Conservation (phyloP, 2,113 vertebrate species). For the Podilymbus podiceps region DNA sequence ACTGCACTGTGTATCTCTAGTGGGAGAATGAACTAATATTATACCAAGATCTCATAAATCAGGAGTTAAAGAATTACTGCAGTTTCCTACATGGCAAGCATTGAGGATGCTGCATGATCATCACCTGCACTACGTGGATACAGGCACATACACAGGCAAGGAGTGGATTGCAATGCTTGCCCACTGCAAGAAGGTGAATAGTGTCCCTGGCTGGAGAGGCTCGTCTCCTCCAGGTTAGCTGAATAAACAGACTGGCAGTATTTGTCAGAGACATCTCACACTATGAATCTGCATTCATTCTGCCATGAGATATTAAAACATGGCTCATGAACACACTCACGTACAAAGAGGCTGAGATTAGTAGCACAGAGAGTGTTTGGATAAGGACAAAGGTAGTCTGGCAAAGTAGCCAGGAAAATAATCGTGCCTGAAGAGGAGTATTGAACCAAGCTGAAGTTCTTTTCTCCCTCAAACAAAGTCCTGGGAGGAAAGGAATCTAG, state of each 20-base stretch:
- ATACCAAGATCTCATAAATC: background rate
- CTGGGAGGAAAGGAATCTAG: background rate
- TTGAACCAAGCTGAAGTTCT: background rate
- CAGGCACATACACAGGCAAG: background rate
- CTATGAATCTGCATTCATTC: background rate
- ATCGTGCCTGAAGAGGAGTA: background rate
- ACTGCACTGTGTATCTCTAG: background rate
- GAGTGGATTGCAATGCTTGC: background rate
- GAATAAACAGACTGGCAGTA: background rate
- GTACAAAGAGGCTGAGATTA: background rate
- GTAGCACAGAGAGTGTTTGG: background rate
- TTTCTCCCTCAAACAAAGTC: background rate
- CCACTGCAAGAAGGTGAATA: background rate
- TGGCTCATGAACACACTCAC: background rate
- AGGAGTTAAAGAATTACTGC: background rate
- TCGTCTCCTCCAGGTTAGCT: background rate
- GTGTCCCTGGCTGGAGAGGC: background rate
- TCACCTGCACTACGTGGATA: rapidly evolving
- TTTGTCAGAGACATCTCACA: background rate
- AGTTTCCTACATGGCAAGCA: background rate
- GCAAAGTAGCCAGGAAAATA: background rate
- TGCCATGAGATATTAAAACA: background rate
- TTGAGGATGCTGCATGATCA: background rate
- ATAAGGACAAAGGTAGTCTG: background rate
- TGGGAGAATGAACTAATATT: background rate